Evolutionary conservation across 2,797 vertebrate genomes (phyloP).

Genomic region (Calcarius lapponicus): DNA sequence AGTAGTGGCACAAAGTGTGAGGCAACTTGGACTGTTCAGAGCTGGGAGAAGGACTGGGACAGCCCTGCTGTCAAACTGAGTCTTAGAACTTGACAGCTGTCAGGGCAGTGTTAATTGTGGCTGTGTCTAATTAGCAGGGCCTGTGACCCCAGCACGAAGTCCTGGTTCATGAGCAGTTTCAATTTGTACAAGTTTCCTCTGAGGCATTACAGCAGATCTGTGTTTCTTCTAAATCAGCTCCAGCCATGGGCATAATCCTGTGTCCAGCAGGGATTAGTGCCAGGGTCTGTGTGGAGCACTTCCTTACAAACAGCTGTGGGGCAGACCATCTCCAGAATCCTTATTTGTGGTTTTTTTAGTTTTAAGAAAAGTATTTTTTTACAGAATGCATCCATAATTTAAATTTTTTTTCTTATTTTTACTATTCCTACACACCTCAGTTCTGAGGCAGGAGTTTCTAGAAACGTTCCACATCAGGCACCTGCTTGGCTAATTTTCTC

Average conservation of each 20-base stretch:
- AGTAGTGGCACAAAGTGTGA: background rate
- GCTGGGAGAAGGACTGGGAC: background rate
- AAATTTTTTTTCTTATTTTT: background rate
- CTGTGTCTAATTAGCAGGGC: background rate
- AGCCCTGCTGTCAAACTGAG: background rate
- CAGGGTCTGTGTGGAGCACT: background rate
- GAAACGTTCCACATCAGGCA: background rate
- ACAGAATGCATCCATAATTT: background rate
- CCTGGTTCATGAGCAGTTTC: background rate
- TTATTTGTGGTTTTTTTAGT: background rate
- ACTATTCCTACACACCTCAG: background rate
- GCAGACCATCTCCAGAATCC: background rate
- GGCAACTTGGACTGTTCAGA: background rate
- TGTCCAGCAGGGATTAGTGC: background rate
- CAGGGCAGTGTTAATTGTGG: background rate
- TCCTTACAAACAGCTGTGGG: background rate
- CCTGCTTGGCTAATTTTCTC: slow-evolving; percentile 26
- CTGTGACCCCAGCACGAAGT: background rate
- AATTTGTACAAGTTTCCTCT: background rate
- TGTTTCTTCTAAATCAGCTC: background rate
- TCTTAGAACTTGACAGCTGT: background rate
- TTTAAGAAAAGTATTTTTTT: background rate
- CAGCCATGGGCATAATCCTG: background rate
- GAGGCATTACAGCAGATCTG: background rate
- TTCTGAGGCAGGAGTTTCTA: slow-evolving; percentile 17